A percentile compares a stretch with the other conserved stretches of the same genome.
Evolutionary conservation across 2,888 invertebrate genomes (phyloP).

Genomic region (Mycalesis mineus): DNA sequence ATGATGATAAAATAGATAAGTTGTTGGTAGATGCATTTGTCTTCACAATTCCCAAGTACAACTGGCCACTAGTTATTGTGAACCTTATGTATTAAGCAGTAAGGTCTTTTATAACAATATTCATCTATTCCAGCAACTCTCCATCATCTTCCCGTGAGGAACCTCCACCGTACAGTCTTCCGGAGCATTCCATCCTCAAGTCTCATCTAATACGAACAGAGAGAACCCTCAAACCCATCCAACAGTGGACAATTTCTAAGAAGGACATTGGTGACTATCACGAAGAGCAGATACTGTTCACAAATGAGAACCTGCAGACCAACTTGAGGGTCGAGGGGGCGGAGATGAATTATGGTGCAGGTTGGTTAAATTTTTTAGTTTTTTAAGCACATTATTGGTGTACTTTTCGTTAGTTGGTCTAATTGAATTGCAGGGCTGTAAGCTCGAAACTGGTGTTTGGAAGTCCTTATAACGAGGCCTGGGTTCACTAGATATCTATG

Average conservation of each 20-base stretch:
- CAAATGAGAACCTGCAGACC: conserved; percentile 62
- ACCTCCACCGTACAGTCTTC: conserved; percentile 61
- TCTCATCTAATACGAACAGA: conserved; percentile 61
- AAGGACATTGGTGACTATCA: conserved; percentile 66
- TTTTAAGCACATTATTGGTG: no score
- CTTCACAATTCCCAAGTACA: no score
- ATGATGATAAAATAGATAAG: no score
- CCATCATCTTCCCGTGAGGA: conserved; percentile 56
- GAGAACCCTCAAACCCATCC: conserved; percentile 49
- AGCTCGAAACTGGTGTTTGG: no score
- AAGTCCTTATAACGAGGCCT: no score
- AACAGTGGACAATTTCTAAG: conserved; percentile 75
- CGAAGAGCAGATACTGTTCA: conserved; percentile 70
- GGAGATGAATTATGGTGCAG: conserved; percentile 66
- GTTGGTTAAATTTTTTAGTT: conserved; percentile 37
- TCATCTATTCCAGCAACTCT: conserved; percentile 41
- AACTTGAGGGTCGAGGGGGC: conserved; percentile 52
- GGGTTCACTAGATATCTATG: no score
- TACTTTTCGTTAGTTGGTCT: no score
- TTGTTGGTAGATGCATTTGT: no score
- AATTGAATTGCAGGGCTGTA: no score
- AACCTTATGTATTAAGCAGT: no score
- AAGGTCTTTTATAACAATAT: neutral
- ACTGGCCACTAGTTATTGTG: no score
- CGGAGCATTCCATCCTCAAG: conserved; percentile 69